A percentile compares a stretch with the other conserved stretches of the same genome.
Conservation (phyloP, 2,797 vertebrate genomes). For the Tapirus indicus region DNA sequence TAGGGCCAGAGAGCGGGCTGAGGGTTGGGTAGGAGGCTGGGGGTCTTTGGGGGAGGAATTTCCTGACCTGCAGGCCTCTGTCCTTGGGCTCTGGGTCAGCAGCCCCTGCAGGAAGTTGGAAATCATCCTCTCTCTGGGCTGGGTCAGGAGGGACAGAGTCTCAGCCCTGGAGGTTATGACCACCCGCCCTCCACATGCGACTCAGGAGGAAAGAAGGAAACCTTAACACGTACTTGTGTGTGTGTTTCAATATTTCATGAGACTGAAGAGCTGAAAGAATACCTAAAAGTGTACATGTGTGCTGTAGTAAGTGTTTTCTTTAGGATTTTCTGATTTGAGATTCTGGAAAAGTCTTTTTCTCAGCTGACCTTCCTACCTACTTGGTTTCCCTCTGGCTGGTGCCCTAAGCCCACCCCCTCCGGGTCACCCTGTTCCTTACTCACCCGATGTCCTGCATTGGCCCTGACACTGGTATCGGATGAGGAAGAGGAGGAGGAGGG, state of each 20-base stretch:
- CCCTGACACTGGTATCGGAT: accelerated
- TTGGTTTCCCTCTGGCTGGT: neutral
- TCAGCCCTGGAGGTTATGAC: accelerated
- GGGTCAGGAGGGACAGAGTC: neutral
- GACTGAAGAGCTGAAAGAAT: accelerated
- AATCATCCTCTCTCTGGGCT: neutral
- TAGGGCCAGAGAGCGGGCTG: accelerated
- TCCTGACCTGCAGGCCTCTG: neutral
- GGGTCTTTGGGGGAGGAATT: accelerated
- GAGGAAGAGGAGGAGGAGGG: neutral
- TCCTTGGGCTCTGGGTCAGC: no score
- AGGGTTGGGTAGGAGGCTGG: accelerated
- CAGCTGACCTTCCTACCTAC: no score
- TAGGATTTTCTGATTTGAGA: no score
- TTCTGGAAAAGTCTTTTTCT: no score
- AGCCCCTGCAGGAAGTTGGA: accelerated
- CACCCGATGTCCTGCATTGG: accelerated
- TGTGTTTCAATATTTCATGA: accelerated
- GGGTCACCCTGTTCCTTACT: neutral
- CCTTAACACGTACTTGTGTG: accelerated
- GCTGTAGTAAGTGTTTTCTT: no score
- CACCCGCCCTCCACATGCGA: accelerated
- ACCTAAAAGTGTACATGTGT: no score
- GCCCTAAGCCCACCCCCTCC: accelerated
- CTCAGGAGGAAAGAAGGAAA: neutral